Evolutionary conservation across 1,140 invertebrate genomes (phyloP).

Genomic region (Dufourea novaeangliae): DNA sequence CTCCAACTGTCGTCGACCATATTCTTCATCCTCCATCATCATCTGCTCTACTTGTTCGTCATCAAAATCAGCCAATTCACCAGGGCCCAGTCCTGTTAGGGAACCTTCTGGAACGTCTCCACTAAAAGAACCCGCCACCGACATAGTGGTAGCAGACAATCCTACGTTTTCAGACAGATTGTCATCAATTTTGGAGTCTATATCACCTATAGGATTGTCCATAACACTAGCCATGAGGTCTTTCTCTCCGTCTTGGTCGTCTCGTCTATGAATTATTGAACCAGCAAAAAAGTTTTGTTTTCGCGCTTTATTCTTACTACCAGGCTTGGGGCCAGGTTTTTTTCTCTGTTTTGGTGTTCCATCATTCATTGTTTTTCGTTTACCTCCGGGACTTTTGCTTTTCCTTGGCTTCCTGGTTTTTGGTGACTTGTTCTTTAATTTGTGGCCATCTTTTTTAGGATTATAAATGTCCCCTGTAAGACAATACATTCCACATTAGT

Average conservation of each 20-base stretch:
- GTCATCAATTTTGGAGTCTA: slow-evolving; percentile 65
- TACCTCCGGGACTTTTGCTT: slow-evolving; percentile 72
- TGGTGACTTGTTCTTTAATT: slow-evolving; percentile 71
- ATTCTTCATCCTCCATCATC: slow-evolving; percentile 86
- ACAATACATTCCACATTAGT: slow-evolving; percentile 9
- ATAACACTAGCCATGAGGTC: slow-evolving; percentile 66
- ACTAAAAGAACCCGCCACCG: slow-evolving; percentile 65
- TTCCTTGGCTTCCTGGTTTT: slow-evolving; percentile 74
- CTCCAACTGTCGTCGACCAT: slow-evolving; percentile 83
- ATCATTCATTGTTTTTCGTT: slow-evolving; percentile 70
- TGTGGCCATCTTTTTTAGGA: slow-evolving; percentile 75
- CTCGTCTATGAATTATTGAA: slow-evolving; percentile 60
- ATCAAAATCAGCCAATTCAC: slow-evolving; percentile 82
- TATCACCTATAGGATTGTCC: slow-evolving; percentile 66
- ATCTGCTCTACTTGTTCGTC: slow-evolving; percentile 84
- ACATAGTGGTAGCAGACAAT: slow-evolving; percentile 58
- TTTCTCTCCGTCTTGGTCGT: slow-evolving; percentile 72
- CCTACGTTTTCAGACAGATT: slow-evolving; percentile 63
- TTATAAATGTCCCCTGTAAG: slow-evolving; percentile 77
- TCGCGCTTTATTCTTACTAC: slow-evolving; percentile 77
- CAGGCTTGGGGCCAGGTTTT: slow-evolving; percentile 80
- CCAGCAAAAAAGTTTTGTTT: slow-evolving; percentile 62
- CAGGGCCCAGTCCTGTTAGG: slow-evolving; percentile 75
- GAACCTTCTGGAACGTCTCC: slow-evolving; percentile 71
- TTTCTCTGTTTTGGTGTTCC: slow-evolving; percentile 75